These are phyloP conservation scores for Barypeithes pellucidus DNA, from an alignment of 2,888 invertebrate genomes.

Conservation along the genomic window DNA sequence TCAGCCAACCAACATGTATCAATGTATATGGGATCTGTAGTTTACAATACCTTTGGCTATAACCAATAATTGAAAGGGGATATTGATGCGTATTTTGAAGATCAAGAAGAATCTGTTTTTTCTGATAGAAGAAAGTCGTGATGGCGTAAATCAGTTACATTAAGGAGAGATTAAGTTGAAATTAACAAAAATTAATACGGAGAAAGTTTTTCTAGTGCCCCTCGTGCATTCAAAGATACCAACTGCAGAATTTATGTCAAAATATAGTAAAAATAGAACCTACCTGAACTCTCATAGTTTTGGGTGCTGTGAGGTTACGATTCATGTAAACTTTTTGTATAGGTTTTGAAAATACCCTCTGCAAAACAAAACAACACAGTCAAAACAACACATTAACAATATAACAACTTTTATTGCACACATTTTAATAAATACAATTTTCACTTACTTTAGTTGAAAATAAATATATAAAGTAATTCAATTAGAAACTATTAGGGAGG, in stretches of 20 bases:
- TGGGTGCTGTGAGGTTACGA: slow-evolving; percentile 56
- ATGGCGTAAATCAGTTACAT: no score
- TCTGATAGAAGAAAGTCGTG: no score
- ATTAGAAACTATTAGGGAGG: neutral
- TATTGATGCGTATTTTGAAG: no score
- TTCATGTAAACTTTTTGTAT: slow-evolving; percentile 63
- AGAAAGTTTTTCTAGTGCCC: no score
- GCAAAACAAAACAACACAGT: slow-evolving; percentile 55
- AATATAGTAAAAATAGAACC: slow-evolving; percentile 17
- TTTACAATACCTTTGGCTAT: no score
- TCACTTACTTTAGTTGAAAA: slow-evolving; percentile 26
- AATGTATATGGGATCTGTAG: no score
- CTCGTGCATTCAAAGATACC: no score
- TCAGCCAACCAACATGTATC: no score
- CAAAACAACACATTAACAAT: slow-evolving; percentile 28
- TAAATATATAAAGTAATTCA: slow-evolving; percentile 16
- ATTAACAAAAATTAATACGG: no score
- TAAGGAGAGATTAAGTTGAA: no score
- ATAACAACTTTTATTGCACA: slow-evolving; percentile 37
- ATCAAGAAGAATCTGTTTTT: no score
- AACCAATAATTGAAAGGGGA: no score
- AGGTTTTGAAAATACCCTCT: slow-evolving; percentile 64
- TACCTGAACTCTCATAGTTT: slow-evolving; percentile 58
- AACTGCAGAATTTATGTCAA: neutral
- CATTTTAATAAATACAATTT: slow-evolving; percentile 42